Evolutionary conservation across 2,888 invertebrate species (phyloP), one percentile per base, ranked within the genome.

Genomic region (Drosophila hamatofila): DNA sequence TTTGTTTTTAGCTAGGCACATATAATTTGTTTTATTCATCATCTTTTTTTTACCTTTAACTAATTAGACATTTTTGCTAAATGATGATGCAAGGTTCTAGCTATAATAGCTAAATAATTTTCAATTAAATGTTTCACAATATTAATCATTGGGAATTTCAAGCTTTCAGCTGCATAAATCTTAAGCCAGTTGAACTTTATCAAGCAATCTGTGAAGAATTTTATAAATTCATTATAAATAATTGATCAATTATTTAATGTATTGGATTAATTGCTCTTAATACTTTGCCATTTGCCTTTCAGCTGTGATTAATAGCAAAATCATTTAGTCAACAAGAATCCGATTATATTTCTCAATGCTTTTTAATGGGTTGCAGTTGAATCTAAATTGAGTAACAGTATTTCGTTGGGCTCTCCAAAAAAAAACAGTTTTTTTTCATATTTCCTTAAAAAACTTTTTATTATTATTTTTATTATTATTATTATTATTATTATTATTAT

Each of bases 21-120:
- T 37, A 23, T 35, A 23, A 52, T 16, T 35, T 84, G 64, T 68
- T 46, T 72, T 68, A 64, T 66, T 52, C 67, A n/a, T 49, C 49
- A 25, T 52, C 52, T 23, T 41, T 35, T 41, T 35, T 49, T 39
- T 48, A 5, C 44, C 37, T 44, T 60, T 59, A 65, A 71, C 57
- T 66, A 83, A 83, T 80, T 88, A 81, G 69, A 76, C 63, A 72
- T 76, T 79, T 79, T 81, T 64, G 69, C 51, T 55, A 35, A 70
- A 46, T 58, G 67, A 72, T 65, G 71, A 71, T 63, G 80, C 18
- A 51, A 70, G 66, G 55, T 72, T 83, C 62, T 72, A 67, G 60
- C 63, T 72, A 63, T 68, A 78, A 66, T 66, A 18, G 41, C 52
- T 60, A 49, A 59, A 55, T 44, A 35, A 67, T 59, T 67, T 72